These are phyloP conservation scores for Clepsis dumicolana DNA, from an alignment of 2,888 invertebrate genomes.

Conservation along the genomic window DNA sequence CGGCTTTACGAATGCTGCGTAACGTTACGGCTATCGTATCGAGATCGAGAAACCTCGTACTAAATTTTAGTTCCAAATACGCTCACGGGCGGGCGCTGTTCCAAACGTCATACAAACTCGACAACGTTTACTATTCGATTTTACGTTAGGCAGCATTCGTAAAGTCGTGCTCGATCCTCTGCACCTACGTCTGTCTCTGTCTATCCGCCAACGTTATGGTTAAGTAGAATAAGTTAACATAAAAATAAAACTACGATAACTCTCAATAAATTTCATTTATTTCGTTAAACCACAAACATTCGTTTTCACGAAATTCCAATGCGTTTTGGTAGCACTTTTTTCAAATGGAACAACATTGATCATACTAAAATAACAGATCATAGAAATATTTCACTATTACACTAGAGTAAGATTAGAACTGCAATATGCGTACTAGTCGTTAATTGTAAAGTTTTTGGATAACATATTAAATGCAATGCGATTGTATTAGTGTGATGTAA, in stretches of 20 bases:
- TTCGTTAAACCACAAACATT: slow-evolving; percentile 34
- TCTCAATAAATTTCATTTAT: slow-evolving; percentile 39
- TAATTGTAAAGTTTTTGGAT: slow-evolving; percentile 32
- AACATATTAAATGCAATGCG: slow-evolving; percentile 20
- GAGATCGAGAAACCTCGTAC: too few species aligned
- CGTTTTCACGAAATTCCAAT: slow-evolving; percentile 9
- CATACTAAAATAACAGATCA: slow-evolving; percentile 29
- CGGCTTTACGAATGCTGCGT: too few species aligned
- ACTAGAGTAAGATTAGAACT: slow-evolving; percentile 24
- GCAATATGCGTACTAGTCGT: slow-evolving; percentile 18
- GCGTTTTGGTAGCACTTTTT: slow-evolving; percentile 6
- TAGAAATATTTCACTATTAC: slow-evolving; percentile 40
- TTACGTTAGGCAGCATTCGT: too few species aligned
- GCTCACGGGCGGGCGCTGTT: too few species aligned
- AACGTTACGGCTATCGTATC: too few species aligned
- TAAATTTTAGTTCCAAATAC: too few species aligned
- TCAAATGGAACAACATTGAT: slow-evolving; percentile 20
- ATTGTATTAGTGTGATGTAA: neutral
- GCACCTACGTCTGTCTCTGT: too few species aligned
- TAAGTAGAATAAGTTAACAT: neutral
- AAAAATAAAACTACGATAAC: slow-evolving; percentile 23
- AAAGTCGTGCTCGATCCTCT: too few species aligned
- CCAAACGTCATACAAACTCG: too few species aligned
- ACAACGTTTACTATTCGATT: too few species aligned
- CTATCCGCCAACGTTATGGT: too few species aligned